Percentiles rank a stretch among this genome's conserved stretches.
phyloP scores from a whole-genome alignment of 2,797 vertebrate species.

The Ptychadena robeensis region DNA sequence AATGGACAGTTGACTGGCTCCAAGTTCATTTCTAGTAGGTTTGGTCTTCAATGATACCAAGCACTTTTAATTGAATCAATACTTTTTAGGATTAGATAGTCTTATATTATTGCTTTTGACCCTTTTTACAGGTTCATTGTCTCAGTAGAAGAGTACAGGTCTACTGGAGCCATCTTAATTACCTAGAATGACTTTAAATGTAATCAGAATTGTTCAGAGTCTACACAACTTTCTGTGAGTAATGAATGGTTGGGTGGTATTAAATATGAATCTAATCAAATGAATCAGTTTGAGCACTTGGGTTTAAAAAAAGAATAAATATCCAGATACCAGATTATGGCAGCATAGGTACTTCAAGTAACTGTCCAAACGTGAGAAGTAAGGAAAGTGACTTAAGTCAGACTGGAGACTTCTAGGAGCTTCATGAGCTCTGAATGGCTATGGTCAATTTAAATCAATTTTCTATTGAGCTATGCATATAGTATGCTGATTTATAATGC shows the following conservation, averaged over 20 bases:
- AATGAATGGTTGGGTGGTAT: neutral
- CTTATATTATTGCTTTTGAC: constrained; percentile 26
- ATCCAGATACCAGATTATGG: neutral
- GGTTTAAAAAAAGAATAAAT: neutral
- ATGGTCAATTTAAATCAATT: too few relatives aligned
- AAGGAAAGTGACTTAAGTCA: too few relatives aligned
- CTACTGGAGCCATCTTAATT: constrained; percentile 13
- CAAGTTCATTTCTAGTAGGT: constrained; percentile 64
- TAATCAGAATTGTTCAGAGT: neutral
- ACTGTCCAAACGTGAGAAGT: too few relatives aligned
- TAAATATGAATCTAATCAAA: neutral
- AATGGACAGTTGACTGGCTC: constrained; percentile 64
- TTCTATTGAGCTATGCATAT: neutral
- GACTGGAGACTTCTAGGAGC: too few relatives aligned
- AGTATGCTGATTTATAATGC: neutral
- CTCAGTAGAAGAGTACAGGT: neutral
- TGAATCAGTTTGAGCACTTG: neutral
- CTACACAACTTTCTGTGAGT: neutral
- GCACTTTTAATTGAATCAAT: constrained; percentile 43
- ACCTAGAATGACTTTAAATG: neutral
- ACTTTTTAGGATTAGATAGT: constrained; percentile 17
- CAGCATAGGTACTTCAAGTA: too few relatives aligned
- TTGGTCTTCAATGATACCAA: constrained; percentile 40
- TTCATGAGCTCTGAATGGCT: too few relatives aligned
- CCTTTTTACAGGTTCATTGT: constrained; percentile 31